Evolutionary conservation across 2,113 vertebrate genomes (phyloP).

Genomic region (Phalacrocorax aristotelis): DNA sequence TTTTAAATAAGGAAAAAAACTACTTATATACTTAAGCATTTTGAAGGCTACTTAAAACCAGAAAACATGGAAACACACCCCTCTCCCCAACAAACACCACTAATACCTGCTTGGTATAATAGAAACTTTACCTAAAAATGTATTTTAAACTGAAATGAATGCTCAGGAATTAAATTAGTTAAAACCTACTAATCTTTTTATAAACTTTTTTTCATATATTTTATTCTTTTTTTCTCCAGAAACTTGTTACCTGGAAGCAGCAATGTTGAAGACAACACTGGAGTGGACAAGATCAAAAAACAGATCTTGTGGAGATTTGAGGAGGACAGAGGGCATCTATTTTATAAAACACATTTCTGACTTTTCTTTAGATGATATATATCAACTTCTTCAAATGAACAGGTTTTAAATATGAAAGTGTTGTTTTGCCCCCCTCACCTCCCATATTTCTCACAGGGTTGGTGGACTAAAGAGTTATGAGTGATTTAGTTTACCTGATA

Average conservation of each 20-base stretch:
- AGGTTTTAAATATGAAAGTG: neutral
- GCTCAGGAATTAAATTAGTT: neutral
- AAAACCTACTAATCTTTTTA: neutral
- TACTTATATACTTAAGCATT: neutral
- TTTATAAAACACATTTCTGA: neutral
- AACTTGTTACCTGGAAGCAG: neutral
- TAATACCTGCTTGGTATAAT: neutral
- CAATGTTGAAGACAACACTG: neutral
- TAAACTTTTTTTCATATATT: neutral
- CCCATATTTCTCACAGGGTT: neutral
- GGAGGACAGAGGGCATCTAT: neutral
- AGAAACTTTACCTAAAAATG: neutral
- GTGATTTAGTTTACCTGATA: conserved; percentile 34
- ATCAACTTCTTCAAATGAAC: neutral
- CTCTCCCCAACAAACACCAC: neutral
- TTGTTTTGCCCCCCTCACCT: accelerated
- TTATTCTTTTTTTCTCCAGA: neutral
- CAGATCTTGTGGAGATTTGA: neutral
- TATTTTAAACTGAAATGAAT: neutral
- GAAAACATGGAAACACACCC: neutral
- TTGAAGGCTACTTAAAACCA: neutral
- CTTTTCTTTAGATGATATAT: neutral
- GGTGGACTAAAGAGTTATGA: neutral
- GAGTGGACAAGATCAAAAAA: neutral
- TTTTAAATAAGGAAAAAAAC: neutral